Evolutionary conservation across 2,113 vertebrate species (phyloP), one percentile per base, ranked within the genome.

Genomic region (Phrynocephalus versicolor): DNA sequence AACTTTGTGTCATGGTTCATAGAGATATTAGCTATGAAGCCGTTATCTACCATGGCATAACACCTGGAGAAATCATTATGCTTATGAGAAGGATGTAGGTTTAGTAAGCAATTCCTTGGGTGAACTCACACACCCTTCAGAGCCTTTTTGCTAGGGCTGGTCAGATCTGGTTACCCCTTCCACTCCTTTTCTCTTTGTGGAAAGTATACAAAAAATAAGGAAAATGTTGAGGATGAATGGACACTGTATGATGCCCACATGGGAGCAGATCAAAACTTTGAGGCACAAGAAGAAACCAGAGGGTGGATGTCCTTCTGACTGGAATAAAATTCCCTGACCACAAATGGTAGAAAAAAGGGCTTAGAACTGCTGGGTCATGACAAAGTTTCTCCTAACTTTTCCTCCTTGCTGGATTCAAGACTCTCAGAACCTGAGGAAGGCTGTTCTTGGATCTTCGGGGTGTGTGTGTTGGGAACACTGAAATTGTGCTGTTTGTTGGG

Each of bases 1-100:
- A 91, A 94, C 91, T 92, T 33, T 88, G 65, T 89, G 91, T 93
- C 94, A 94, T 89, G 90, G 88, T 89, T 82, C 85, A 93, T 88
- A 91, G 85, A 0, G n/a, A 87, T 89, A 85, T 78, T 39, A 37
- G 81, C 83, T 62, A 85, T 84, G 72, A 89, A 82, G 87, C 85
- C 79, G 80, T 87, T 89, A 94, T 93, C 86, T 37, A 79, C 69
- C 89, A 92, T 79, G 90, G 91, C 93, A 93, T 65, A 92, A 92
- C 89, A 93, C 90, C 91, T 91, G 92, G 81, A 62, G 74, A 94
- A 91, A 91, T 80, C 90, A 89, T 85, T 92, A 83, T 76, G 91
- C 90, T 92, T 94, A 93, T 93, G 88, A 83, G 85, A 90, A 89
- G 78, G 57, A 83, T 75, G 81, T 8, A 65, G 83, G 75, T 82